Conservation (phyloP, 2,888 invertebrate species). For the Plebejus argus region DNA sequence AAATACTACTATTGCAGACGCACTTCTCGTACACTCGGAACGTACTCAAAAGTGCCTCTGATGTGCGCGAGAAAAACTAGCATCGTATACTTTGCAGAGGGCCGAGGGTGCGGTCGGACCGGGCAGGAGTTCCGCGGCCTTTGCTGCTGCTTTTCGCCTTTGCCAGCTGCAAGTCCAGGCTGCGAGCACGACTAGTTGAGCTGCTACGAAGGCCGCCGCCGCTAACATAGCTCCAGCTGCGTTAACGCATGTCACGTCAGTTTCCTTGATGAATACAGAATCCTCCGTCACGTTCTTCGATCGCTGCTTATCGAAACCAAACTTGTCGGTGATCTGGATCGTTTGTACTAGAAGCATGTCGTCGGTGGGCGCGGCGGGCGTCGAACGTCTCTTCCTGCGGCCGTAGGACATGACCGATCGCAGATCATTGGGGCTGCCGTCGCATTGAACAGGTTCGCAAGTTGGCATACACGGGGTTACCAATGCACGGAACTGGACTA, state of each 20-base stretch:
- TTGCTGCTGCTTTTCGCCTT: slow-evolving; percentile 85
- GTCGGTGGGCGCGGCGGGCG: slow-evolving; percentile 82
- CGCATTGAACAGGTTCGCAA: slow-evolving; percentile 95
- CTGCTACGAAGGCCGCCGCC: slow-evolving; percentile 91
- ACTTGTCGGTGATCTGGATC: slow-evolving; percentile 95
- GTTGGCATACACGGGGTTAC: slow-evolving; percentile 97
- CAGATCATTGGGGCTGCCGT: slow-evolving; percentile 91
- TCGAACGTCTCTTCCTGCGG: slow-evolving; percentile 88
- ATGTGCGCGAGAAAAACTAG: slow-evolving; percentile 89
- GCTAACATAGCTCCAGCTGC: slow-evolving; percentile 91
- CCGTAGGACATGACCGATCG: slow-evolving; percentile 92
- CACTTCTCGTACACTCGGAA: slow-evolving; percentile 64
- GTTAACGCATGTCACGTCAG: slow-evolving; percentile 85
- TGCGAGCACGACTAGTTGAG: slow-evolving; percentile 92
- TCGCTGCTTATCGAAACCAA: slow-evolving; percentile 89
- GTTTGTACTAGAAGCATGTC: slow-evolving; percentile 94
- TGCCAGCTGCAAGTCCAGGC: slow-evolving; percentile 95
- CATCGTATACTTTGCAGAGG: slow-evolving; percentile 93
- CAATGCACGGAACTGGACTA: slow-evolving; percentile 96
- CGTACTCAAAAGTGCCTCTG: slow-evolving; percentile 76
- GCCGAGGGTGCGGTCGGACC: slow-evolving; percentile 80
- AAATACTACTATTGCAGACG: slow-evolving; percentile 79
- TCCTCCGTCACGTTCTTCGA: slow-evolving; percentile 84
- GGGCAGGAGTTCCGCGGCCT: slow-evolving; percentile 84
- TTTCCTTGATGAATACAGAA: slow-evolving; percentile 86